Evolutionary conservation across 2,113 vertebrate genomes (phyloP).

Genomic region (Alethe diademata): DNA sequence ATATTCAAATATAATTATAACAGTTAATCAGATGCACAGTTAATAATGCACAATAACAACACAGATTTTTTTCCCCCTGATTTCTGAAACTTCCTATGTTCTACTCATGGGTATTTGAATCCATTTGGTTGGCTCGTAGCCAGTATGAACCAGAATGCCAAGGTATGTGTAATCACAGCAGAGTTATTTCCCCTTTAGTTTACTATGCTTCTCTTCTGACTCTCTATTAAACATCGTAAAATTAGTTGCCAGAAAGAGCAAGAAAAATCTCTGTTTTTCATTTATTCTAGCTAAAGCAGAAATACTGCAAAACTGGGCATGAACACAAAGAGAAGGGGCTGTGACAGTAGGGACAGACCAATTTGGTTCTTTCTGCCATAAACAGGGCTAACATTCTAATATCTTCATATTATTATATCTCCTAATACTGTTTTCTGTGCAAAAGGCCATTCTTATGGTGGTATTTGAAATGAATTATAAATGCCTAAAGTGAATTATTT

Average conservation of each 20-base stretch:
- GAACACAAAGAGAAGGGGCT: neutral
- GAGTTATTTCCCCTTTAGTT: neutral
- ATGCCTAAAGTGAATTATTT: neutral
- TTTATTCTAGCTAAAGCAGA: neutral
- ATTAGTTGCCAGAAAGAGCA: neutral
- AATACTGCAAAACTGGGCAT: neutral
- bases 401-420: neutral
- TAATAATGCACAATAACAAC: neutral
- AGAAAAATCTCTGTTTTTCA: neutral
- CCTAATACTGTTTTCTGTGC: neutral
- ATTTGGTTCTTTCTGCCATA: neutral
- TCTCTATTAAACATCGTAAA: neutral
- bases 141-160: neutral
- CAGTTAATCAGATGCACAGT: neutral
- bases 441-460: neutral
- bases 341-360: neutral
- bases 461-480: neutral
- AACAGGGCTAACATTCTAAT: neutral
- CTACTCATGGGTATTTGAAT: neutral
- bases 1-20: neutral
- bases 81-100: neutral
- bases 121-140: neutral
- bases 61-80: accelerated
- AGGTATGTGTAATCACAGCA: neutral
- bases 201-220: neutral